Evolutionary conservation across 2,888 invertebrate genomes (phyloP).

Genomic region (Macrostomum cliftonense): DNA sequence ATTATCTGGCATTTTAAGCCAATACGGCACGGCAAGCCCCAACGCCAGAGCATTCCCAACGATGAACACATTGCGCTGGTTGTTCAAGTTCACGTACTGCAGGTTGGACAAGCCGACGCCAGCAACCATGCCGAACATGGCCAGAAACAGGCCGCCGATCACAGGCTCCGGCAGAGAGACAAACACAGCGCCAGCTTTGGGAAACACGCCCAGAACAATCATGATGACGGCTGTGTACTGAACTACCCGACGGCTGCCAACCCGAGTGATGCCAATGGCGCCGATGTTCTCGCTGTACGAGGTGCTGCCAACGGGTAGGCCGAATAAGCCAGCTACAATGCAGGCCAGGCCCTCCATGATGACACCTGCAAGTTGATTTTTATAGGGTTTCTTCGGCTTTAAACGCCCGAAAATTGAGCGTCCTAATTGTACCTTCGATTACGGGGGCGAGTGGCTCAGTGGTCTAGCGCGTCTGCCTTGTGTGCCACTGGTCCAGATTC

Average conservation of each 20-base stretch:
- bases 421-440: too few species aligned
- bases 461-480: too few species aligned
- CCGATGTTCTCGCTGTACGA: slow-evolving; percentile 77
- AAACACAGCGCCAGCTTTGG: slow-evolving; percentile 40
- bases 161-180: slow-evolving; percentile 41
- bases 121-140: slow-evolving; percentile 29
- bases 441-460: too few species aligned
- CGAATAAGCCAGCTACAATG: slow-evolving; percentile 62
- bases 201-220: slow-evolving; percentile 35
- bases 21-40: slow-evolving; percentile 45
- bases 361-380: slow-evolving; percentile 21
- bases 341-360: slow-evolving; percentile 65
- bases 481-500: too few species aligned
- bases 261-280: slow-evolving; percentile 57
- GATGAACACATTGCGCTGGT: slow-evolving; percentile 66
- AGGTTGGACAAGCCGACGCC: slow-evolving; percentile 25
- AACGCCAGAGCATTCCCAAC: slow-evolving; percentile 69
- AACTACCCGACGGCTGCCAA: slow-evolving; percentile 36
- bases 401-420: too few species aligned
- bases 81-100: slow-evolving; percentile 52
- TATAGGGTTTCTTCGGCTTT: too few species aligned
- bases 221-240: slow-evolving; percentile 36
- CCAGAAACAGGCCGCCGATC: slow-evolving; percentile 34
- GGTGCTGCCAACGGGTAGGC: slow-evolving; percentile 66
- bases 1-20: slow-evolving; percentile 15